phyloP scores from a whole-genome alignment of 2,797 vertebrate species.

The Pogonophryne albipinna region DNA sequence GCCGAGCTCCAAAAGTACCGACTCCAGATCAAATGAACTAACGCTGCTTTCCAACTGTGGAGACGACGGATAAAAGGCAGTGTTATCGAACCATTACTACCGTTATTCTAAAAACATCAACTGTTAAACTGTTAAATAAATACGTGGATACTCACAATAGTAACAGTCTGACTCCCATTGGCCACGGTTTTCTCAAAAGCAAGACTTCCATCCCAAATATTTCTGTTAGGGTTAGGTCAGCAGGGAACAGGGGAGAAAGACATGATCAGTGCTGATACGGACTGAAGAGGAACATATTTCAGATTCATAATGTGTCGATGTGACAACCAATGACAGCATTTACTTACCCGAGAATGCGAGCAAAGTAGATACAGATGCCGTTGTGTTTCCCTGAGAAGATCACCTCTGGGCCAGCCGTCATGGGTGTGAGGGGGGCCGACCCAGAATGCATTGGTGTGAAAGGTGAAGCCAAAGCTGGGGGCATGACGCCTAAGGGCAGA shows the following conservation, averaged over 20 bases:
- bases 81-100: not conserved
- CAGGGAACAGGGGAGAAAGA: conserved; percentile 16
- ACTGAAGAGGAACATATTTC: not conserved
- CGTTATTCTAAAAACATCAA: not conserved
- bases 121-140: not conserved
- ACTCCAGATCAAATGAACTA: conserved; percentile 86
- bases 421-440: conserved; percentile 79
- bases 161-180: conserved; percentile 89
- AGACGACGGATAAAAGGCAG: not conserved
- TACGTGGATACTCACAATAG: conserved; percentile 87
- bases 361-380: conserved; percentile 95
- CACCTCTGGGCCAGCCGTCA: conserved; percentile 92
- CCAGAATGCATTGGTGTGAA: conserved; percentile 69
- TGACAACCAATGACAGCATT: not conserved
- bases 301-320: not conserved
- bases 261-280: conserved; percentile 1
- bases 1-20: conserved; percentile 89
- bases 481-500: conserved; percentile 80
- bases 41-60: conserved; percentile 93
- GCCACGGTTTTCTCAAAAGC: conserved; percentile 90
- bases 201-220: conserved; percentile 97
- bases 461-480: conserved; percentile 85
- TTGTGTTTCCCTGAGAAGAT: conserved; percentile 98
- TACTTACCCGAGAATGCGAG: conserved; percentile 94
- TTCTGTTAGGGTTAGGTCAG: conserved; percentile 82